Evolutionary conservation across 2,797 vertebrate species (phyloP).

Genomic region (Coccyzus lansbergi): DNA sequence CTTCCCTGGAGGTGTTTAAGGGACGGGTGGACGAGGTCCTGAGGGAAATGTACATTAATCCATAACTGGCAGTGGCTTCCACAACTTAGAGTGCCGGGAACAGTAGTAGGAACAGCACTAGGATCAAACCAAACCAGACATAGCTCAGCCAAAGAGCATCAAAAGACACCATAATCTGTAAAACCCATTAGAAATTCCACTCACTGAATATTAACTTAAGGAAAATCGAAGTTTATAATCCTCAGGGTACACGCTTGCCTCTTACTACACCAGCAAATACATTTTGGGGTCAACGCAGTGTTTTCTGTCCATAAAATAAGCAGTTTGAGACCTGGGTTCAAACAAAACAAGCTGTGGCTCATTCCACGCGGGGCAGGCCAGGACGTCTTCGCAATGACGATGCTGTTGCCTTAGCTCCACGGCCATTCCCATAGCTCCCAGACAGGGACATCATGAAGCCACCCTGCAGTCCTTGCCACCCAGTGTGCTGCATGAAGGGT

Average conservation of each 20-base stretch:
- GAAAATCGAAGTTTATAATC: background rate
- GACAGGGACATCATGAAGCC: too few species aligned
- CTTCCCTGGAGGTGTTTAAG: too few species aligned
- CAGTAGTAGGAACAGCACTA: too few species aligned
- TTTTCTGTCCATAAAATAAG: background rate
- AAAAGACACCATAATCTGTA: background rate
- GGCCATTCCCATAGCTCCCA: background rate
- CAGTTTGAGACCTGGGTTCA: background rate
- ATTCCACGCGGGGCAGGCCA: too few species aligned
- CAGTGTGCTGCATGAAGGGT: too few species aligned
- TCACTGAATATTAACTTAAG: background rate
- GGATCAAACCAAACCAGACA: background rate
- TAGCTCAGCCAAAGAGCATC: background rate
- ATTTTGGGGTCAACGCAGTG: background rate
- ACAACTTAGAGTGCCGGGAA: background rate
- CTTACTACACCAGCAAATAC: background rate
- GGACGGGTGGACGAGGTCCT: too few species aligned
- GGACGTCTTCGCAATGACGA: rapidly evolving
- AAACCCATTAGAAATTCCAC: background rate
- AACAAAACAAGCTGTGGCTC: too few species aligned
- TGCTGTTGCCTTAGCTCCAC: too few species aligned
- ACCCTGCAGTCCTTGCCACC: too few species aligned
- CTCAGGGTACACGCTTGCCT: background rate
- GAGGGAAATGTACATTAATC: background rate
- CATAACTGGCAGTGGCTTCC: too few species aligned